Percentiles rank a stretch among this genome's conserved stretches.
These are phyloP conservation scores for Anabacerthia variegaticeps DNA, from an alignment of 2,797 vertebrate genomes.

Conservation along the genomic window DNA sequence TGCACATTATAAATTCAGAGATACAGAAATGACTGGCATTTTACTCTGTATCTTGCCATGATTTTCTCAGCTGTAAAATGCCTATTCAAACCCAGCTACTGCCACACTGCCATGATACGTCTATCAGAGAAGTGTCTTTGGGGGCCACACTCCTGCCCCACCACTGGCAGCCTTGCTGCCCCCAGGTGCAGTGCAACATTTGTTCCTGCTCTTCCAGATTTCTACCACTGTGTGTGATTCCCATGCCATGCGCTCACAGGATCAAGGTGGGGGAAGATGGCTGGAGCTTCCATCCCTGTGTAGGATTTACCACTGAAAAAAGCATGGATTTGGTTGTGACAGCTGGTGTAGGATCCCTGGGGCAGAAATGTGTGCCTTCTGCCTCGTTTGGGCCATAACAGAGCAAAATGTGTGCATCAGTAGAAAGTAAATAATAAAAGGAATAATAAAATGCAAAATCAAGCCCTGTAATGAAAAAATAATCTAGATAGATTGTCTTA, in stretches of 20 bases:
- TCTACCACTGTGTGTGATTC: not conserved
- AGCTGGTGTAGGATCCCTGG: not conserved
- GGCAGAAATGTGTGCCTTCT: not conserved
- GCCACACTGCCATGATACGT: fast-evolving
- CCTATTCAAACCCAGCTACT: not conserved
- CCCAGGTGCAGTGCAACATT: fast-evolving
- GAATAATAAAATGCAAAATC: conserved; percentile 56
- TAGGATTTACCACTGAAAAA: not conserved
- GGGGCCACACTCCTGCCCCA: not conserved
- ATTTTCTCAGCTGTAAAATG: conserved; percentile 30
- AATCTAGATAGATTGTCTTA: conserved; percentile 42
- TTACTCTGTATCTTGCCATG: not conserved
- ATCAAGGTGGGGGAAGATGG: not conserved
- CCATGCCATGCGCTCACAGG: fast-evolving
- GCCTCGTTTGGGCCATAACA: not conserved
- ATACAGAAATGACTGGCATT: conserved; percentile 20
- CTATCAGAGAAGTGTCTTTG: not conserved
- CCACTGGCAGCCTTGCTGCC: not conserved
- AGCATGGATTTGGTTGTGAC: not conserved
- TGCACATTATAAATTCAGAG: conserved; percentile 44
- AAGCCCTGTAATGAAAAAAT: conserved; percentile 60
- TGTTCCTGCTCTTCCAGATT: not conserved
- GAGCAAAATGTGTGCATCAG: not conserved
- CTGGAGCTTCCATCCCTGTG: not conserved
- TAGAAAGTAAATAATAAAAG: conserved; percentile 38